Conservation (phyloP, 1,140 invertebrate species). For the Brachionus asplanchnoidis region DNA sequence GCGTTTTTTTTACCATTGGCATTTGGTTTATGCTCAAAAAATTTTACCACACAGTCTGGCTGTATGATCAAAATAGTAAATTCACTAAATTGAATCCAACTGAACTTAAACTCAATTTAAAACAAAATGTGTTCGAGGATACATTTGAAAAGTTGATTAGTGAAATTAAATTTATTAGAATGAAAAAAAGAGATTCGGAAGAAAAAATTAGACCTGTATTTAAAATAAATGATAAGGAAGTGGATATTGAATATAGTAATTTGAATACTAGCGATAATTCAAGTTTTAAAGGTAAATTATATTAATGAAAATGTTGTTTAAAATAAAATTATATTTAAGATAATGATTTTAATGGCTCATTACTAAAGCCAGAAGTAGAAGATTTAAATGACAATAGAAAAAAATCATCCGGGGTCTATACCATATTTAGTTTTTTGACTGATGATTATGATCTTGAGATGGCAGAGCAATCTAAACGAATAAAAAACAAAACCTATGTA, state of each 20-base stretch:
- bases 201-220: not conserved
- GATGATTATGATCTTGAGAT: not conserved
- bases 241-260: not conserved
- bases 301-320: not conserved
- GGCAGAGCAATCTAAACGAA: not conserved
- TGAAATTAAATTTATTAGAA: not conserved
- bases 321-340: not conserved
- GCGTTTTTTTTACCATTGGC: not conserved
- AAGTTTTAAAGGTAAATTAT: not conserved
- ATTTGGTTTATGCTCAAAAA: not conserved
- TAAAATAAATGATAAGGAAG: not conserved
- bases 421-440: not conserved
- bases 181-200: not conserved
- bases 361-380: not conserved
- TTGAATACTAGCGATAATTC: not conserved
- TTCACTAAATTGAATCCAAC: not conserved
- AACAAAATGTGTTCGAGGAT: not conserved
- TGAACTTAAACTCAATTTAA: not conserved
- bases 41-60: not conserved
- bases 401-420: slow-evolving; percentile 6
- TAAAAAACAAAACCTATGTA: not conserved
- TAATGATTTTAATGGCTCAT: not conserved
- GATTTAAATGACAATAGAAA: not conserved
- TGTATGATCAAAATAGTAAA: not conserved
- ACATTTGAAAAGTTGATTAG: not conserved